Evolutionary conservation across 2,888 invertebrate species (phyloP).

Genomic region (Watsonalla binaria): DNA sequence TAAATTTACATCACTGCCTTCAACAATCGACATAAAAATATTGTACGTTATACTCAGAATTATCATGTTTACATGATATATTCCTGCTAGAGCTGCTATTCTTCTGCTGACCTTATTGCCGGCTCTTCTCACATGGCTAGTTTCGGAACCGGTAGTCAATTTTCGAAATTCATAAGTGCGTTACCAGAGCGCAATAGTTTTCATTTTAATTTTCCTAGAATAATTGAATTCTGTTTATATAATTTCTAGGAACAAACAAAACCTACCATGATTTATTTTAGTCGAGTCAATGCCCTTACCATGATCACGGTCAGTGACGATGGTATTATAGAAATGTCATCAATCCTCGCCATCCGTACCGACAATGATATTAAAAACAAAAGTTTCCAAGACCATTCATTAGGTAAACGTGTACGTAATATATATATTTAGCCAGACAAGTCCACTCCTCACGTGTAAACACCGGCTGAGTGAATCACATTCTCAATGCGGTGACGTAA

Average conservation of each 20-base stretch:
- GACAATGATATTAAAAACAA: background rate
- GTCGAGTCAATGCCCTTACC: background rate
- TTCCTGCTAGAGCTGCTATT: too few relatives aligned
- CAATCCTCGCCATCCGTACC: slow-evolving; percentile 1
- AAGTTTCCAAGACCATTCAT: slow-evolving; percentile 4
- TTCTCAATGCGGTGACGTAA: slow-evolving; percentile 15
- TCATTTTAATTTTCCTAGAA: too few relatives aligned
- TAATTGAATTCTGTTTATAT: background rate
- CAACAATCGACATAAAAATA: too few relatives aligned
- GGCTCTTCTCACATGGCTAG: too few relatives aligned
- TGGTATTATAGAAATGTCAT: slow-evolving; percentile 3
- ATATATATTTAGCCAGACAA: slow-evolving; percentile 13
- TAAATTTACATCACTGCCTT: too few relatives aligned
- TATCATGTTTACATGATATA: too few relatives aligned
- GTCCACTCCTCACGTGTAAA: slow-evolving; percentile 10
- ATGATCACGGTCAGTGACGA: background rate
- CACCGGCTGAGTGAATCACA: slow-evolving; percentile 12
- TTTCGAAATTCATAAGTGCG: too few relatives aligned
- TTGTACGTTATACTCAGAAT: too few relatives aligned
- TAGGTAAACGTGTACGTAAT: slow-evolving; percentile 9
- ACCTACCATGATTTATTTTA: background rate
- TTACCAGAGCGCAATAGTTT: too few relatives aligned
- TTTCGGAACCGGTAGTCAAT: too few relatives aligned
- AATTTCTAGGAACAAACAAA: background rate
- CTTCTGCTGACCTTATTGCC: too few relatives aligned